Percentiles rank a stretch among this genome's conserved stretches.
Conservation (phyloP, 37 sponge, comb jelly and placozoan genomes). For the Axinella damicornis region DNA sequence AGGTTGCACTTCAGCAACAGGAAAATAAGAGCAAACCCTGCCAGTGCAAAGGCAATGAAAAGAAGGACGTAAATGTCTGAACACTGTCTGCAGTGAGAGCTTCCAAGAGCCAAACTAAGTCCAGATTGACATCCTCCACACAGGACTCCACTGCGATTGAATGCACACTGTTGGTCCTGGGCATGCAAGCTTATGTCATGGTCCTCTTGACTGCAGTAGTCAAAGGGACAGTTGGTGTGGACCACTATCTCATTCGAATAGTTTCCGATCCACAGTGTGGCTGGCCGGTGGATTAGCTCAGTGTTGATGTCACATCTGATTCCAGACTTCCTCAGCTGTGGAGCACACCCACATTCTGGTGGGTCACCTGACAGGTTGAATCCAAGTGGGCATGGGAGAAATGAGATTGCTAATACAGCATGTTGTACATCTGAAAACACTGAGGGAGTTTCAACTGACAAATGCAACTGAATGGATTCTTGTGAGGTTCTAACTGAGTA, state of each 20-base stretch:
- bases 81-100: background rate
- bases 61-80: slow-evolving; percentile 11
- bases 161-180: too few species aligned
- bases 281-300: background rate
- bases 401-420: background rate
- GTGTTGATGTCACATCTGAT: slow-evolving; percentile 9
- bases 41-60: background rate
- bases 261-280: too few species aligned
- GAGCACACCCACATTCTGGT: background rate
- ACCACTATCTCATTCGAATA: too few species aligned
- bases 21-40: background rate
- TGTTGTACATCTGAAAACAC: background rate
- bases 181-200: too few species aligned
- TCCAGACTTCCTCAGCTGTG: background rate
- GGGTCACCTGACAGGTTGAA: background rate
- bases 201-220: too few species aligned
- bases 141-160: too few species aligned
- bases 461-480: too few species aligned
- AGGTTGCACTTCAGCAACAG: background rate
- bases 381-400: background rate
- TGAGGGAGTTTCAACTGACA: background rate
- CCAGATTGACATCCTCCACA: slow-evolving; percentile 17
- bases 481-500: too few species aligned
- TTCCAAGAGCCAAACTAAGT: slow-evolving; percentile 23
- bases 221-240: too few species aligned